Base-by-base conservation (phyloP, 35 echinoderm and acorn worm genomes). In the Ophioderma brevispina region DNA sequence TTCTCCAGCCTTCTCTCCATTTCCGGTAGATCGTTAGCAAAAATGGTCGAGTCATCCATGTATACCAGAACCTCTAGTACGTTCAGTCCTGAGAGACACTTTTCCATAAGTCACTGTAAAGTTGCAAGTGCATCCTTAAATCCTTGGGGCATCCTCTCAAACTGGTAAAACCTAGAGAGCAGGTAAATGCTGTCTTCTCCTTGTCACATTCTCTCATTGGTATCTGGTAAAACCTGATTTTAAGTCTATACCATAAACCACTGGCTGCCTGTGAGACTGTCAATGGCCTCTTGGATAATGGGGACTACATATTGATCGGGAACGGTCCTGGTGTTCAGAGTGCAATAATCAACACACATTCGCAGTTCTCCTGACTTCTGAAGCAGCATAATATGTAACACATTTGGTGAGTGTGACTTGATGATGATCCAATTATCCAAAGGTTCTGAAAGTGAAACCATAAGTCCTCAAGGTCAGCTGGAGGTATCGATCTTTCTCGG, bases 21-120 rank as follows among this genome's bases (percentile, higher is more conserved):
- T 70, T 91, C 82, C 41, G 90, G 63, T 64, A 91, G 35, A 33
- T 87, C 82, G 35, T 84, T 79, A 0, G 86, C 92, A 84, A 86
- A 94, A 18, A 90, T 82, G 46, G 86, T 90, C 0, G 91, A 37
- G 31, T 94, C 88, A 30, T 90, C 81, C 92, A 90, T 94, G 38
- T 94, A 94, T 23, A 94, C 87, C 14, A 94, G 56, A 0, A 89
- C 88, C 76, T 94, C 92, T 0, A 39, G 25, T 10, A 87, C 19
- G 31, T 95, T 90, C 23, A 95, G 36, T 28, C 93, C 84, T 8
- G 93, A 56, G 79, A 95, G 91, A 55, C 92, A 95, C 17, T 43
- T 37, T 63, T 95, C 89, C 89, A 95, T 95, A 18, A 95, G 38
- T 31, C 94, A 18, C 41, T 95, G 94, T 23, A 92, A 96, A n/a